These are phyloP conservation scores for Hirtodrosophila cameraria DNA, from an alignment of 2,888 invertebrate genomes.

Conservation along the genomic window DNA sequence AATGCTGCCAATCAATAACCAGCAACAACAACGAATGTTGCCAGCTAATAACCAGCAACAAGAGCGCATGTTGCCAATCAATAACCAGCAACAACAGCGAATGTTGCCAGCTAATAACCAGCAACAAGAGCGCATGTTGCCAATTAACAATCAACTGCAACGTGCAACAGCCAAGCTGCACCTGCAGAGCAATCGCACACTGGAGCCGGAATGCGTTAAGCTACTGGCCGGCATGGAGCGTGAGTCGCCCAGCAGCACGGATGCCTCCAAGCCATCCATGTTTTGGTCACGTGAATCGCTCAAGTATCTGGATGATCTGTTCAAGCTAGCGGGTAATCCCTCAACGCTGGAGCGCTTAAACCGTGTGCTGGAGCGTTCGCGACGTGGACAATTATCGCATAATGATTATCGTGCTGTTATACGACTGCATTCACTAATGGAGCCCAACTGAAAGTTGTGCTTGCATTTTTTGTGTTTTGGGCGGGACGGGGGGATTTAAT, in stretches of 20 bases:
- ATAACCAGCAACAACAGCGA: constrained; percentile 40
- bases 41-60: background rate
- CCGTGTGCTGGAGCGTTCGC: constrained; percentile 77
- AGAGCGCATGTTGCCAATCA: constrained; percentile 34
- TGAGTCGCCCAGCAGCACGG: constrained; percentile 33
- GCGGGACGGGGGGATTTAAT: background rate
- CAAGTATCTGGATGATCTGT: constrained; percentile 77
- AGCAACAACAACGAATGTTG: constrained; percentile 3
- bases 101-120: constrained; percentile 48
- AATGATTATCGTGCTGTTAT: constrained; percentile 82
- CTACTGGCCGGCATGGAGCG: constrained; percentile 61
- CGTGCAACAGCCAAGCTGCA: constrained; percentile 42
- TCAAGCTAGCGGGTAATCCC: constrained; percentile 49
- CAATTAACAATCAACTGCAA: constrained; percentile 55
- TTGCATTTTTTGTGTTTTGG: no score
- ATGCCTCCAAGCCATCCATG: constrained; percentile 63
- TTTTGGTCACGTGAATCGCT: constrained; percentile 83
- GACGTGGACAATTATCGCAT: constrained; percentile 81
- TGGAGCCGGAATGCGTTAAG: constrained; percentile 58
- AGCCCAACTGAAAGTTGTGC: constrained; percentile 38
- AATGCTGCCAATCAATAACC: no score
- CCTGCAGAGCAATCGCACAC: constrained; percentile 28
- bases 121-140: constrained; percentile 35
- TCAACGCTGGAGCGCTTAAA: constrained; percentile 67
- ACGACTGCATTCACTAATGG: constrained; percentile 73